These are phyloP conservation scores for Oryctes rhinoceros DNA, from an alignment of 1,140 invertebrate genomes.

Conservation along the genomic window DNA sequence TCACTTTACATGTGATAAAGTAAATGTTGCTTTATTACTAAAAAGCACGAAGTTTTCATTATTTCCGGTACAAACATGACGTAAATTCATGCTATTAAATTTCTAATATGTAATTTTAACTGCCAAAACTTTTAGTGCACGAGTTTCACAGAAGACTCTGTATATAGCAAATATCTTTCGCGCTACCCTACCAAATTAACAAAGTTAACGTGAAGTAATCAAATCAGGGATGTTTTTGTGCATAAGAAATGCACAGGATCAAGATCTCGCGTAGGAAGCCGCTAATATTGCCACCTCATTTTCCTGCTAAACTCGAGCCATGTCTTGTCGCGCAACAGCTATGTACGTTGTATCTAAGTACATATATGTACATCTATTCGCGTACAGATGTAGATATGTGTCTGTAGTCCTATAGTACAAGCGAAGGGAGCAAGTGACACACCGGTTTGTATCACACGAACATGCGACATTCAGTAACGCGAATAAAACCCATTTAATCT, in stretches of 20 bases:
- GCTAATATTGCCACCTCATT: slow-evolving; percentile 14
- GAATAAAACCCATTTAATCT: slow-evolving; percentile 32
- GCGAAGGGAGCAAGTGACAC: not conserved
- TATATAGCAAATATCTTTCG: not conserved
- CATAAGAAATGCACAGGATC: not conserved
- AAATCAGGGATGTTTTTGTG: not conserved
- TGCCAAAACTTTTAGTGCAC: too few species aligned
- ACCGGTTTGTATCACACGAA: slow-evolving; percentile 8
- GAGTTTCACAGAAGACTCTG: too few species aligned
- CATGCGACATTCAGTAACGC: slow-evolving; percentile 5
- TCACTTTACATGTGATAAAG: too few species aligned
- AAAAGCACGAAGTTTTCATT: too few species aligned
- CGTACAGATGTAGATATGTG: not conserved
- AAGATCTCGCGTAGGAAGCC: not conserved
- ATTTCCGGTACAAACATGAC: too few species aligned
- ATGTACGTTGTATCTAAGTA: not conserved
- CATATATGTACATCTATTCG: not conserved
- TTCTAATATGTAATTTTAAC: too few species aligned
- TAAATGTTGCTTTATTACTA: too few species aligned
- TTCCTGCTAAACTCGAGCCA: slow-evolving; percentile 10
- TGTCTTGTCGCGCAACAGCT: slow-evolving; percentile 11
- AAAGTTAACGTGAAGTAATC: slow-evolving; percentile 3
- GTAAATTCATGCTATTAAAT: too few species aligned
- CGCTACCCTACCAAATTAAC: not conserved
- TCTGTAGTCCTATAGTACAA: not conserved